Evolutionary conservation across 2,113 vertebrate species (phyloP).

Genomic region (Callochromis pleurospilus): DNA sequence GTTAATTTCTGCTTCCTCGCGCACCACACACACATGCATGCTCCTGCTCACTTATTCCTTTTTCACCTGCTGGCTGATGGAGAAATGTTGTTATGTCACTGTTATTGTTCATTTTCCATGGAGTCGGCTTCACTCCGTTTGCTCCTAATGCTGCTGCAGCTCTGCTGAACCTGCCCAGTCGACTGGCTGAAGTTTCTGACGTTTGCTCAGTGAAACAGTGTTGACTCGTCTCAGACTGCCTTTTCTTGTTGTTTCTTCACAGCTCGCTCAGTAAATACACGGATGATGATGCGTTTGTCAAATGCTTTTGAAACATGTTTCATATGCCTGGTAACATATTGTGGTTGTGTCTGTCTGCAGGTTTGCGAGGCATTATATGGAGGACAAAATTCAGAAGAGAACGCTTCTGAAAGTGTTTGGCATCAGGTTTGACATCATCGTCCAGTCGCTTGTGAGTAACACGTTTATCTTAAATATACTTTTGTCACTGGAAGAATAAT

Average conservation of each 20-base stretch:
- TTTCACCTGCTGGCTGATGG: not conserved
- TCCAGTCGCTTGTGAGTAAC: conserved; percentile 81
- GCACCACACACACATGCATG: not conserved
- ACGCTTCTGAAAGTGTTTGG: conserved; percentile 92
- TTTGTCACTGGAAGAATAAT: not conserved
- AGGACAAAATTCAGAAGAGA: conserved; percentile 68
- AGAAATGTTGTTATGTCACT: not conserved
- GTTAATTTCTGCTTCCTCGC: not conserved
- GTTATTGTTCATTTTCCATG: not conserved
- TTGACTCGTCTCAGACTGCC: not conserved
- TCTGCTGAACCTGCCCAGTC: not conserved
- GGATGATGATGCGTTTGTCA: not conserved
- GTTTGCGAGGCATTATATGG: conserved; percentile 83
- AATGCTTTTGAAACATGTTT: not conserved
- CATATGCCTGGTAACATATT: not conserved
- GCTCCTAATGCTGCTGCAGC: not conserved
- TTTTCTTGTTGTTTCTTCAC: not conserved
- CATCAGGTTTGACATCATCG: conserved; percentile 87
- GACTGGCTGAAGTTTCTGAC: not conserved
- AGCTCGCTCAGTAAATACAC: not conserved
- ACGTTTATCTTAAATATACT: accelerated
- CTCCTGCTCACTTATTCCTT: not conserved
- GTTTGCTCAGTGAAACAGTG: not conserved
- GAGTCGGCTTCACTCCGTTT: not conserved
- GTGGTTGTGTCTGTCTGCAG: conserved; percentile 40